Evolutionary conservation across 2,797 vertebrate genomes (phyloP).

Genomic region (Enteromius mattozi): DNA sequence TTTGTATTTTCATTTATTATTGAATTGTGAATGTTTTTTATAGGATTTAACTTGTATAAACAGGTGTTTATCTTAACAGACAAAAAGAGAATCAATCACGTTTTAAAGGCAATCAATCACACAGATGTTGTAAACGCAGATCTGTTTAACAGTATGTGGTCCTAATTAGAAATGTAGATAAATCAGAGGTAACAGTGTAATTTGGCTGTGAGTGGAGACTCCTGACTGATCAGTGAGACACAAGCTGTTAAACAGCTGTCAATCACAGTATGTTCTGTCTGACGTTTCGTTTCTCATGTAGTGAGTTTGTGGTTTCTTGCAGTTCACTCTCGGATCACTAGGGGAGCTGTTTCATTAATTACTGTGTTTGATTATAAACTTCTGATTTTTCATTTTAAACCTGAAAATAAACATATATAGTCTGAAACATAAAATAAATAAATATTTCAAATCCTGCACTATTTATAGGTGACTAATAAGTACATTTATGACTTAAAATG

Average conservation of each 20-base stretch:
- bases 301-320: background rate
- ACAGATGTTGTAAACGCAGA: background rate
- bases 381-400: background rate
- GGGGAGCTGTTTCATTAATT: background rate
- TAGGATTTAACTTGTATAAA: background rate
- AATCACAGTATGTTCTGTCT: constrained; percentile 30
- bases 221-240: constrained; percentile 3
- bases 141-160: background rate
- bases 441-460: background rate
- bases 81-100: background rate
- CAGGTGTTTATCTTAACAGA: background rate
- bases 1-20: background rate
- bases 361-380: background rate
- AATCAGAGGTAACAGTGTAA: background rate
- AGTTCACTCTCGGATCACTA: background rate
- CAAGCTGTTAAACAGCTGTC: constrained; percentile 23
- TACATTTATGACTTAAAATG: background rate
- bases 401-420: background rate
- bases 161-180: constrained; percentile 1
- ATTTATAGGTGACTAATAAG: background rate
- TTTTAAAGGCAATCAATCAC: constrained; percentile 2
- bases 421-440: no score
- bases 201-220: constrained; percentile 7
- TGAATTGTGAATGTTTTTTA: background rate
- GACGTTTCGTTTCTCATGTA: background rate